Conservation (phyloP, 2,797 vertebrate species). For the Alcedo atthis region DNA sequence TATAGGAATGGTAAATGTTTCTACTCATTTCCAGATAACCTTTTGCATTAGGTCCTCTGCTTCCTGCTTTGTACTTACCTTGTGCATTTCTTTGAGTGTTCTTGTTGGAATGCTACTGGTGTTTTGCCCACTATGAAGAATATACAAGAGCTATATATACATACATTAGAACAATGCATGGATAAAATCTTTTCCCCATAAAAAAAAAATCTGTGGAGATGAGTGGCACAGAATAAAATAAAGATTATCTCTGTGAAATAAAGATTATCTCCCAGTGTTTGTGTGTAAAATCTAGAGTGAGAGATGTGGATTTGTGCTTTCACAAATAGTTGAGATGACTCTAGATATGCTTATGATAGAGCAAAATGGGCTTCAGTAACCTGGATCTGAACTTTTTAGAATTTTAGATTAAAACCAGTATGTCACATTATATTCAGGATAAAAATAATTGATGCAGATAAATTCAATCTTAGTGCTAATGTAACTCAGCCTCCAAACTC, state of each 20-base stretch:
- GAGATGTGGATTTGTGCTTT: neutral
- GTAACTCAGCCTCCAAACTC: neutral
- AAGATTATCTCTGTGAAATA: neutral
- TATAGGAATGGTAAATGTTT: neutral
- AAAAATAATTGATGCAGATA: conserved; percentile 26
- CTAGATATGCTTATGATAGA: neutral
- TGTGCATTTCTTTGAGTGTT: neutral
- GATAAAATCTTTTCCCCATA: neutral
- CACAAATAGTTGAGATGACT: neutral
- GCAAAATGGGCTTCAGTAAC: neutral
- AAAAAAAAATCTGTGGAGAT: neutral
- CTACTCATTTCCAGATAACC: neutral
- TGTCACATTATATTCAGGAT: neutral
- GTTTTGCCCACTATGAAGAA: neutral
- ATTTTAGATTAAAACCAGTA: conserved; percentile 11
- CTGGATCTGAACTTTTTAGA: neutral
- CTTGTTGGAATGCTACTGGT: neutral
- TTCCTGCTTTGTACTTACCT: neutral
- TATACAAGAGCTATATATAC: neutral
- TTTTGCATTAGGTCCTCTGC: neutral
- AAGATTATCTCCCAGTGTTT: neutral
- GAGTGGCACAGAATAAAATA: neutral
- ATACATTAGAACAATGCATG: neutral
- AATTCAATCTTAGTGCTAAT: neutral
- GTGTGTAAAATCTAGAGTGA: neutral